phyloP scores from a whole-genome alignment of 2,113 vertebrate genomes.

The Mellivora capensis region DNA sequence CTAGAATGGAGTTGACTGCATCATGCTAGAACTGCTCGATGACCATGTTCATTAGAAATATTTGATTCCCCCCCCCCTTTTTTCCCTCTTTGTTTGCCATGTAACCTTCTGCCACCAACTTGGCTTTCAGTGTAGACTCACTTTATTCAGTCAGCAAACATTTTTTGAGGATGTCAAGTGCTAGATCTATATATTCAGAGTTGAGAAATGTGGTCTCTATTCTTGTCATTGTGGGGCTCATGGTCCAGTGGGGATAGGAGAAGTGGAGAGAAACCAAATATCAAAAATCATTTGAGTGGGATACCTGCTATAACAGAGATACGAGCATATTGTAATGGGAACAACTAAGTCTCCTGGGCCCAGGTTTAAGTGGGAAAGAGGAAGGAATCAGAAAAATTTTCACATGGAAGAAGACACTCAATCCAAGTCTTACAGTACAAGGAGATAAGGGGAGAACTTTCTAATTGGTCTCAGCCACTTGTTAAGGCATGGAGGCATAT shows the following conservation, averaged over 20 bases:
- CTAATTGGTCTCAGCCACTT: background rate
- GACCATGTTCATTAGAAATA: background rate
- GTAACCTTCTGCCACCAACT: background rate
- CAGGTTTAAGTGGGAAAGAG: background rate
- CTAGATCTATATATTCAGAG: background rate
- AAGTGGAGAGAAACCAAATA: background rate
- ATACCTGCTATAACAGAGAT: background rate
- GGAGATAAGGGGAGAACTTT: background rate
- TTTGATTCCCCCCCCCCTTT: too few species aligned
- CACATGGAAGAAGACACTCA: background rate
- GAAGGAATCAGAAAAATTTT: background rate
- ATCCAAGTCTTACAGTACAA: background rate
- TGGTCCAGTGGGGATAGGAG: background rate
- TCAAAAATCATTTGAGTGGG: background rate
- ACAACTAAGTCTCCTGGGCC: background rate
- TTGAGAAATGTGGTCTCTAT: background rate
- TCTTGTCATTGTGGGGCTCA: background rate
- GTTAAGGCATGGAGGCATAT: background rate
- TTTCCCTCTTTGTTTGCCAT: background rate
- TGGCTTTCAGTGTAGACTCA: background rate
- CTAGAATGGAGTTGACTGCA: background rate
- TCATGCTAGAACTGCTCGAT: background rate
- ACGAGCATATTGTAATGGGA: background rate
- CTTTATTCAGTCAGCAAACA: background rate
- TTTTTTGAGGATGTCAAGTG: background rate